Percentiles rank a stretch among this genome's conserved stretches.
Evolutionary conservation across 2,113 vertebrate genomes (phyloP).

Genomic region (Rhinichthys klamathensis): DNA sequence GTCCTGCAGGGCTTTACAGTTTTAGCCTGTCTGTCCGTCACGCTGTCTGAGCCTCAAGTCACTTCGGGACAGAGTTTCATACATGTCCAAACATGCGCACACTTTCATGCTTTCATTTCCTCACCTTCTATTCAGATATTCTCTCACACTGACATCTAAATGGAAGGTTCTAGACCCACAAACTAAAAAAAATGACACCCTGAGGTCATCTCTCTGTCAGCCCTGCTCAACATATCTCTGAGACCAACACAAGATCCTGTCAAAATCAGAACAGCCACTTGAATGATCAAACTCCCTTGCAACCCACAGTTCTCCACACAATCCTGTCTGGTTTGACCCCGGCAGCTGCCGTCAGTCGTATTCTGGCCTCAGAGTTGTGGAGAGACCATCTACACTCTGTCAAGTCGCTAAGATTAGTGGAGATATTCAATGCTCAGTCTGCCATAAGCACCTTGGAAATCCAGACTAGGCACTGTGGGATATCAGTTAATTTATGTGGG

Average conservation of each 20-base stretch:
- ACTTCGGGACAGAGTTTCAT: conserved; percentile 36
- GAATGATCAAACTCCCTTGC: conserved; percentile 62
- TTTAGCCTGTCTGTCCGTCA: conserved; percentile 61
- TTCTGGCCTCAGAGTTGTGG: conserved; percentile 24
- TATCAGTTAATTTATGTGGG: conserved; percentile 31
- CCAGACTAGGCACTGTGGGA: conserved; percentile 2
- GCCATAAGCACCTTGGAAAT: conserved; percentile 23
- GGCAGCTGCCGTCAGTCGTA: conserved; percentile 60
- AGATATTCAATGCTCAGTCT: conserved; percentile 55
- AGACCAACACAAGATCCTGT: neutral
- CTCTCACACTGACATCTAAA: neutral
- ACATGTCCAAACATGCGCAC: conserved; percentile 41
- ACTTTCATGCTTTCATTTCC: conserved; percentile 25
- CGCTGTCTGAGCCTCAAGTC: conserved; percentile 59
- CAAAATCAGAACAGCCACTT: neutral
- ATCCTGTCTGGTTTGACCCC: conserved; percentile 26
- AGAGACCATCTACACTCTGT: conserved; percentile 44
- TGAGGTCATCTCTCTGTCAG: neutral
- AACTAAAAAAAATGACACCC: conserved; percentile 19
- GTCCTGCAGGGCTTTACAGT: conserved; percentile 52
- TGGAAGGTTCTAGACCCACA: neutral
- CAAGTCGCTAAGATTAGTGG: conserved; percentile 25
- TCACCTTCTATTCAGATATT: conserved; percentile 6
- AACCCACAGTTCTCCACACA: conserved; percentile 44
- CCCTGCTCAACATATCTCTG: neutral